phyloP scores from a whole-genome alignment of 2,888 invertebrate species.

The Agapetus fuscipes region DNA sequence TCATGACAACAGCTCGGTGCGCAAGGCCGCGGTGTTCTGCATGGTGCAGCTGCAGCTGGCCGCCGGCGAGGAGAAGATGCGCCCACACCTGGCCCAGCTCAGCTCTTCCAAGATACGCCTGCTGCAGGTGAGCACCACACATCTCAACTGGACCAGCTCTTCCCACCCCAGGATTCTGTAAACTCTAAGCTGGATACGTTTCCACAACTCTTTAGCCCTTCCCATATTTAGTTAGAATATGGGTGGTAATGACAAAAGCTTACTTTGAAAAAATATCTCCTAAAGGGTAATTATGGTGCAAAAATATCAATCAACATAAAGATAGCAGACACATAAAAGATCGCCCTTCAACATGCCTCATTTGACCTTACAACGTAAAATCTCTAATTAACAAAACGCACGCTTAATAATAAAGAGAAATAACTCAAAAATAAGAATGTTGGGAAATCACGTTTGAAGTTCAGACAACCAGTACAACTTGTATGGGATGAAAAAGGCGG shows the following conservation, averaged over 20 bases:
- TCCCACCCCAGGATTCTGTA: neutral
- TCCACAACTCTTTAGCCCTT: no score
- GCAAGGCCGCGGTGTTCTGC: constrained; percentile 95
- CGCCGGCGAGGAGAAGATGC: constrained; percentile 77
- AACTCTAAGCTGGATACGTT: neutral
- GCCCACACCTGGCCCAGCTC: constrained; percentile 70
- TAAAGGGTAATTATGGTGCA: neutral
- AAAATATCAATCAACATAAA: no score
- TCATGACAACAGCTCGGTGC: constrained; percentile 81
- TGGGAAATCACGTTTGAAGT: no score
- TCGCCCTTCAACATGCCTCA: no score
- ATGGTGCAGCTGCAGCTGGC: constrained; percentile 90
- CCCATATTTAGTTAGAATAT: neutral
- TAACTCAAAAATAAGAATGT: no score
- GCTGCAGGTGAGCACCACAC: constrained; percentile 43
- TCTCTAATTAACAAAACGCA: no score
- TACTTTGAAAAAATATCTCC: neutral
- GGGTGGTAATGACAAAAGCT: neutral
- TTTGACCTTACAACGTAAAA: no score
- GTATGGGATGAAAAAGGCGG: no score
- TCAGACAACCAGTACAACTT: no score
- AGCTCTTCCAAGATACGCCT: constrained; percentile 86
- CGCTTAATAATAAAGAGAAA: no score
- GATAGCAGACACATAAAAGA: no score
- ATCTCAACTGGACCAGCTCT: neutral